These are phyloP conservation scores for Scaptomyza pallida DNA, from an alignment of 1,140 invertebrate species.

Conservation along the genomic window DNA sequence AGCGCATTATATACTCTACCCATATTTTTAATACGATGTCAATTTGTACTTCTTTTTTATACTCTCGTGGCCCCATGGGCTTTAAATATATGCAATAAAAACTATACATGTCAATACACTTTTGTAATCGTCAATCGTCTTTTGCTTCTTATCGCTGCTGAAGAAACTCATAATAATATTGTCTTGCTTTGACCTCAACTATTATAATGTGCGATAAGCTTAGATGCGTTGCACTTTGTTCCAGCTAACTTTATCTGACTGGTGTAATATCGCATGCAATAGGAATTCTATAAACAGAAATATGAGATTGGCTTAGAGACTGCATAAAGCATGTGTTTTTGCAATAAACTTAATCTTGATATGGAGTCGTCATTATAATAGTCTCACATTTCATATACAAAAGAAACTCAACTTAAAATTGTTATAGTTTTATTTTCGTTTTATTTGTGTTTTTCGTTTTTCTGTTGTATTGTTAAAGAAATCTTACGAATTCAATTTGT, in stretches of 20 bases:
- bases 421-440: constrained; percentile 64
- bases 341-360: not conserved
- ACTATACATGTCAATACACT: constrained; percentile 39
- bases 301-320: constrained; percentile 1
- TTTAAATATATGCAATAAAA: constrained; percentile 65
- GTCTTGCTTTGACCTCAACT: constrained; percentile 16
- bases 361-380: no score
- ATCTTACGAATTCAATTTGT: constrained; percentile 73
- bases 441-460: constrained; percentile 65
- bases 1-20: not conserved
- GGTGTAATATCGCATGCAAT: constrained; percentile 3
- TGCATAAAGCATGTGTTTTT: not conserved
- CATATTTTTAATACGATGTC: constrained; percentile 4
- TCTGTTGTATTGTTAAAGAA: constrained; percentile 73
- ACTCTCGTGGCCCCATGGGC: constrained; percentile 53
- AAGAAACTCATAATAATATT: not conserved
- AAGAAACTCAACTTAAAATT: constrained; percentile 17
- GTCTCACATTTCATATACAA: not conserved
- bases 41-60: constrained; percentile 29
- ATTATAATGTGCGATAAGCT: constrained; percentile 51
- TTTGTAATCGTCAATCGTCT: constrained; percentile 36
- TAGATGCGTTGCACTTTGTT: constrained; percentile 46
- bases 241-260: constrained; percentile 37
- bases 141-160: constrained; percentile 41
- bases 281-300: constrained; percentile 6